Evolutionary conservation across 2,113 vertebrate genomes (phyloP), one percentile per base, ranked within the genome.

Genomic region (Mormyrus lacerda): DNA sequence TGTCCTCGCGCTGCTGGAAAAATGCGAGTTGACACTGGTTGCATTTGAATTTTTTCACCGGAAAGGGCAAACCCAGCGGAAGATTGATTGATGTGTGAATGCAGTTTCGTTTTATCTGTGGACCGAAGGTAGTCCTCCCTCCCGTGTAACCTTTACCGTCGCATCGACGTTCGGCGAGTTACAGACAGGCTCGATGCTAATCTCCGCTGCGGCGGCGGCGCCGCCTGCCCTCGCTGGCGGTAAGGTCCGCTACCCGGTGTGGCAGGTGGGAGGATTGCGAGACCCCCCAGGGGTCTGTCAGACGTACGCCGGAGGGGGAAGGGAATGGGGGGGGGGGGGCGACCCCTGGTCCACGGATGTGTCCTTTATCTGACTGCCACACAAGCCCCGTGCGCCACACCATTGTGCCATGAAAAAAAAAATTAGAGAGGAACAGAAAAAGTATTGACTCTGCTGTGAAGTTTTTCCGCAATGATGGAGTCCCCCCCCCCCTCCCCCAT

Each of bases 391-490:
- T 76, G 88, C 50, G 79, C 82, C 61, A 79, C 87, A 89, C 82
- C 27, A 89, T 79, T 65, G 85, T 89, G 69, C 90, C 90, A 89
- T 82, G 76, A 90, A 92, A 50, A 89, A 50, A 89, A 89, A 50
- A 48, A 53, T 53, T 61, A 89, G 87, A 55, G 69, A 89, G 90
- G 83, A 21, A 87, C 85, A 51, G 48, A 89, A 61, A 89, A 88
- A 90, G 87, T 92, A 88, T 92, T 92, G 83, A 93, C 85, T 48
- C 91, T 90, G 89, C 88, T 91, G 85, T 93, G 90, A 90, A 69
- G 90, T 86, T 91, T 91, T 91, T 91, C 92, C 89, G 90, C 90
- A 94, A 94, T 95, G 93, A 95, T 93, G 91, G 90, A 92, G 93
- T 94, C 92, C 91, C 91, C 90, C 90, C 61, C 51, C 85, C 51